Percentiles rank a stretch among this genome's conserved stretches.
phyloP scores from a whole-genome alignment of 2,113 vertebrate species.

The Brachyhypopomus gauderio region DNA sequence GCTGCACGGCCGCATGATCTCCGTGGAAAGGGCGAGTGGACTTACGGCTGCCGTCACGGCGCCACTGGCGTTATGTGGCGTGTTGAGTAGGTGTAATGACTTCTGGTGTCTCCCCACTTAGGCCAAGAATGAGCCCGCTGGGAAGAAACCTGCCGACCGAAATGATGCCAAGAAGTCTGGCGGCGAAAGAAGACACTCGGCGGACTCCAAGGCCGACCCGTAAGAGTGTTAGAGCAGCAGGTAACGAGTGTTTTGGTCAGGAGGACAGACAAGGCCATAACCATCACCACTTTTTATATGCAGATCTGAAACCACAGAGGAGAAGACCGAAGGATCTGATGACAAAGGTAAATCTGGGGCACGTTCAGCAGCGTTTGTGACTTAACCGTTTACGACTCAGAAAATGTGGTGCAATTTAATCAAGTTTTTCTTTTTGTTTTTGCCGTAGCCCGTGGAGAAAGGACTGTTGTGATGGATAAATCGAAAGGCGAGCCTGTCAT shows the following conservation, averaged over 20 bases:
- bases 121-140: conserved; percentile 96
- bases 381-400: neutral
- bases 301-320: conserved; percentile 81
- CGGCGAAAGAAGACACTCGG: conserved; percentile 76
- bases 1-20: conserved; percentile 96
- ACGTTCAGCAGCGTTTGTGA: neutral
- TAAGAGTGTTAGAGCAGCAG: conserved; percentile 53
- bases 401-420: neutral
- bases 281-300: neutral
- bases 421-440: neutral
- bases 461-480: conserved; percentile 96
- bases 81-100: neutral
- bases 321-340: conserved; percentile 80
- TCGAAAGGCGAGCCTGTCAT: conserved; percentile 97
- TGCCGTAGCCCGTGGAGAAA: conserved; percentile 70
- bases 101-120: conserved; percentile 51
- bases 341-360: conserved; percentile 73
- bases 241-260: neutral
- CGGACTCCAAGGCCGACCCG: conserved; percentile 86
- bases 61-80: neutral
- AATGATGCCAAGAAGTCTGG: conserved; percentile 77
- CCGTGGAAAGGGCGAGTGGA: conserved; percentile 86
- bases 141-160: conserved; percentile 87
- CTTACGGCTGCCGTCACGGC: too few species aligned
- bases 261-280: neutral